Evolutionary conservation across 1,140 invertebrate genomes (phyloP), one percentile per base, ranked within the genome.

Genomic region (Sinonovacula constricta): DNA sequence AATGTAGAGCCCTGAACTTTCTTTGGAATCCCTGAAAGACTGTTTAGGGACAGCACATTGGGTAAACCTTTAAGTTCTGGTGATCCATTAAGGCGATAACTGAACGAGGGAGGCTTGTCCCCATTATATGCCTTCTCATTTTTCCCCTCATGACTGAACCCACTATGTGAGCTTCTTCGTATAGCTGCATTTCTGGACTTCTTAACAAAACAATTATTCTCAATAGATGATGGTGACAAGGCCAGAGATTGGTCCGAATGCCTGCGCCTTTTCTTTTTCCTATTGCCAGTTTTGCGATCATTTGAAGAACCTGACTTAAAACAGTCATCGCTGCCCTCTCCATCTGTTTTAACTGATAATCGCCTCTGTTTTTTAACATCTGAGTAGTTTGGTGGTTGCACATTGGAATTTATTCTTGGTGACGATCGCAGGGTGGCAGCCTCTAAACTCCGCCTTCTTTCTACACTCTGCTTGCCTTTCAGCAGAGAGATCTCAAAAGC

Each of bases 391-490:
- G 71, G 71, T 39, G 34, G 56, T 34, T 36, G 71, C 28, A 51
- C 62, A 74, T 74, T 74, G 22, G 71, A 24, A 36, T 74, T 74
- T 30, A 56, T 56, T 12, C 71, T 15, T 31, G 71, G 71, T 15
- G 71, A 74, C 18, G 45, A 63, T 26, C 71, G 57, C 15, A 74
- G 28, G 0, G 71, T 33, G 7, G 71, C 59, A 26, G 71, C 59
- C 31, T 74, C 71, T 26, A 74, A 45, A 74, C 71, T 74, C 31
- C 65, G 63, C 12, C 71, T 45, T n/a, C 71, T 31, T 65, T 74
- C 71, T 3, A 74, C 26, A 74, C 60, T 74, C 51, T 74, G 59
- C 45, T 56, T 74, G 26, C 71, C 71, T 56, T 74, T 74, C 60
- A 74, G 14, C 22, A 74, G 24, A 12, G 71, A 74, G 14, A 74